Evolutionary conservation across 2,888 invertebrate species (phyloP), one percentile per base, ranked within the genome.

Genomic region (Cosmia trapezina): DNA sequence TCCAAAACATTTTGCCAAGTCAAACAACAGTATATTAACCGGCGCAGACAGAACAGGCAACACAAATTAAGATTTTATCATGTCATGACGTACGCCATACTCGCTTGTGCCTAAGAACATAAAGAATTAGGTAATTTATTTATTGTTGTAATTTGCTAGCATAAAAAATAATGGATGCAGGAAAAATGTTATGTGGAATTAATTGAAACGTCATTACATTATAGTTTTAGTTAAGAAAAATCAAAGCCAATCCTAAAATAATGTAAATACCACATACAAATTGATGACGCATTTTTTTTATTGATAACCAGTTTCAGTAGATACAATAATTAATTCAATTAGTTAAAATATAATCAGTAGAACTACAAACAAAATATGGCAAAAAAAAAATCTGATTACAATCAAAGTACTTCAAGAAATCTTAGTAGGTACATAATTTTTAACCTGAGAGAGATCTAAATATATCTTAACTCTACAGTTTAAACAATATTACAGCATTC

Each of bases 21-120:
- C 73, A 83, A 86, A 81, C 85, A 81, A 87, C 86, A 85, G 86
- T 83, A 79, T 85, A 75, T 83, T 88, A 86, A 75, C 83, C 77
- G 72, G 83, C 90, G 89, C 85, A 87, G 88, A 86, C 90, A 87
- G 87, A 88, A 85, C 91, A 85, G 85, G 82, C 87, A 86, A 86
- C 85, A 89, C 91, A 93, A 93, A 95, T 94, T 94, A 94, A 95
- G 95, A 95, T 95, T 84, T 91, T 91, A 93, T 93, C 92, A 61
- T 67, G 81, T 88, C 90, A 83, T 90, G 91, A 90, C 90, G 85
- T 84, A 83, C 81, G 80, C 81, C 80, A 76, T 75, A 81, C 86
- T 73, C 78, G 81, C 80, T 83, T 88, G 84, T 83, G 72, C 78
- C 80, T 86, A 85, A 81, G 81, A 88, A 87, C 86, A 80, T 76